A percentile compares a stretch with the other conserved stretches of the same genome.
phyloP scores from a whole-genome alignment of 2,888 invertebrate species.

The Teleogryllus oceanicus region DNA sequence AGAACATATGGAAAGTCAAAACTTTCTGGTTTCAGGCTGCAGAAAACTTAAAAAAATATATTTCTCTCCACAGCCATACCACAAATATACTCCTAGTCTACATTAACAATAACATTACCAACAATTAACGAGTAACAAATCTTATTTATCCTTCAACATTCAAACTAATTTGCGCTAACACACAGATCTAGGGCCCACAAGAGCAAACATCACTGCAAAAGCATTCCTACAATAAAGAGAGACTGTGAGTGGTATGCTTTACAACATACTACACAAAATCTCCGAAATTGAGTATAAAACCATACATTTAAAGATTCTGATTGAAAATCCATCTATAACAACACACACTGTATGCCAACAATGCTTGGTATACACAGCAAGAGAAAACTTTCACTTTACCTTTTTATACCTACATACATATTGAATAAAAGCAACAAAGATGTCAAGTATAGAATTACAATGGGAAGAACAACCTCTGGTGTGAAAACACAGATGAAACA shows the following conservation, averaged over 20 bases:
- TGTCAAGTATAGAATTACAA: constrained; percentile 1
- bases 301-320: neutral
- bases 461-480: constrained; percentile 10
- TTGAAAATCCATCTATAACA: neutral
- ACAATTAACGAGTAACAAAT: constrained; percentile 25
- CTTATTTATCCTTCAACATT: constrained; percentile 20
- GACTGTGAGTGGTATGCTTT: neutral
- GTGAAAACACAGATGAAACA: constrained; percentile 10
- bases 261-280: constrained; percentile 3
- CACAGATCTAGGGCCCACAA: constrained; percentile 12
- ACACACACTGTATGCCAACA: constrained; percentile 18
- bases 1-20: constrained; percentile 20
- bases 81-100: constrained; percentile 19
- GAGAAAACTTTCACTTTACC: neutral
- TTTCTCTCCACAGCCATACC: constrained; percentile 20
- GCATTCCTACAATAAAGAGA: neutral
- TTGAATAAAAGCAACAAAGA: neutral
- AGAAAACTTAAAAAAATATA: constrained; percentile 25
- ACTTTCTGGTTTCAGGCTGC: constrained; percentile 21
- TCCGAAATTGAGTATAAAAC: neutral
- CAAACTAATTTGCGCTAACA: constrained; percentile 2
- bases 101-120: constrained; percentile 30
- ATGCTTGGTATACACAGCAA: constrained; percentile 8
- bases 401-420: neutral
- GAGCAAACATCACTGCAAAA: constrained; percentile 10